phyloP scores from a whole-genome alignment of 92 coral and sea anemone genomes.

The Actinernus sp. region DNA sequence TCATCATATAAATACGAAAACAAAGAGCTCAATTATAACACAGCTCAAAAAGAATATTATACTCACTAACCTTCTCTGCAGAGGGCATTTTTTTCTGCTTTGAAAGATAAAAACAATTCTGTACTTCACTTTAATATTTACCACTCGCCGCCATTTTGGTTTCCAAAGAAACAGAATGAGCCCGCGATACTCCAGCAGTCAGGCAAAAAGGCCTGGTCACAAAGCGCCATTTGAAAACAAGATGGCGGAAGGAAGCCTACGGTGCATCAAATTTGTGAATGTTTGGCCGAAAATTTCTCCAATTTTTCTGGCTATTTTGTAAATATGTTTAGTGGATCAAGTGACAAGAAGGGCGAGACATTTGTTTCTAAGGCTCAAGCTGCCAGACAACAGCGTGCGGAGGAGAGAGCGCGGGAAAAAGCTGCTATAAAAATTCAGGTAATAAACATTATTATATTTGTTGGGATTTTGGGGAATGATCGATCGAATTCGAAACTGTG shows the following conservation, averaged over 20 bases:
- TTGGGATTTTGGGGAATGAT: no score
- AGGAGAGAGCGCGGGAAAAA: conserved; percentile 85
- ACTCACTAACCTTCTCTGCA: conserved; percentile 41
- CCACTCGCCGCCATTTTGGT: conserved; percentile 70
- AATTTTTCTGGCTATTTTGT: neutral
- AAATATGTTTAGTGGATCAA: conserved; percentile 78
- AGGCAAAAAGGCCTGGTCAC: conserved; percentile 59
- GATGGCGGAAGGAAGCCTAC: conserved; percentile 35
- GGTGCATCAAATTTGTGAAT: neutral
- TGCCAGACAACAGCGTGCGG: conserved; percentile 94
- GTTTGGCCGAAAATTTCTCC: neutral
- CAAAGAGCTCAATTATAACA: no score
- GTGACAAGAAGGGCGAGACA: conserved; percentile 61
- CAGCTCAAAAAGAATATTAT: neutral
- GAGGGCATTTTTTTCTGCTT: conserved; percentile 82
- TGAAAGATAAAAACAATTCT: neutral
- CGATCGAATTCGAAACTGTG: no score
- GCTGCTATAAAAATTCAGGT: conserved; percentile 93
- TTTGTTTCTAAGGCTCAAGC: conserved; percentile 93
- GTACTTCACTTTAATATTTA: conserved; percentile 1
- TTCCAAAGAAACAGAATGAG: conserved; percentile 67
- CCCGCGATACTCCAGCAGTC: conserved; percentile 45
- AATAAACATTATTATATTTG: no score
- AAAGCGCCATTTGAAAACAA: conserved; percentile 19
- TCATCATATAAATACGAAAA: no score